Evolutionary conservation across 2,113 vertebrate species (phyloP).

Genomic region (Xiphias gladius): DNA sequence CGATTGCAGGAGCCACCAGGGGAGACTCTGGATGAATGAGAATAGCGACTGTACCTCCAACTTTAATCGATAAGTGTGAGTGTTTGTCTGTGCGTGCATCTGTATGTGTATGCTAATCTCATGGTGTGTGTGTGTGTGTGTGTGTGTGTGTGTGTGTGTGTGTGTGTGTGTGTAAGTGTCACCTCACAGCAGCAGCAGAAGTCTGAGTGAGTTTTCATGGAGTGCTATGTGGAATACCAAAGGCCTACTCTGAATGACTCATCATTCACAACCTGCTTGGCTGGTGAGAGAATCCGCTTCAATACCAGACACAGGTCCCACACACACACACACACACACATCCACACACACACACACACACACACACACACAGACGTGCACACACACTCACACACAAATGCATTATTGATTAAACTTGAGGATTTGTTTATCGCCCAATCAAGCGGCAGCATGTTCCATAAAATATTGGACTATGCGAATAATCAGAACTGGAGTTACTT

Average conservation of each 20-base stretch:
- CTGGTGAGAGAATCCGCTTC: slow-evolving; percentile 1
- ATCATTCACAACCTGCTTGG: slow-evolving; percentile 42
- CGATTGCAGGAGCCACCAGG: slow-evolving; percentile 61
- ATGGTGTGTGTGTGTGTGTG: background rate
- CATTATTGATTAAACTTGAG: slow-evolving; percentile 15
- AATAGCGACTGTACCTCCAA: slow-evolving; percentile 51
- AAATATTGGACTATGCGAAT: background rate
- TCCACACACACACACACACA: background rate
- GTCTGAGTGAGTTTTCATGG: slow-evolving; percentile 48
- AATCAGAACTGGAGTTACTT: slow-evolving; percentile 2
- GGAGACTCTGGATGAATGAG: slow-evolving; percentile 71
- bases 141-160: too few species aligned
- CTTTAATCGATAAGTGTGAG: slow-evolving; percentile 60
- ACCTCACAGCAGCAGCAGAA: slow-evolving; percentile 21
- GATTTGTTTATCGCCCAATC: slow-evolving; percentile 17
- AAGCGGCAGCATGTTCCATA: background rate
- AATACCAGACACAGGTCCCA: slow-evolving; percentile 8
- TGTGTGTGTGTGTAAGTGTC: background rate
- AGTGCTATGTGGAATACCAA: slow-evolving; percentile 54
- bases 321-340: background rate
- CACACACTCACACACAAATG: slow-evolving; percentile 2
- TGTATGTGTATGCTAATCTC: background rate
- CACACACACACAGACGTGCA: background rate
- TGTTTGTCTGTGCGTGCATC: slow-evolving; percentile 19
- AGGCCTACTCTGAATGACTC: slow-evolving; percentile 53